Conservation (phyloP, 2,113 vertebrate species). For the Dasyurus viverrinus region DNA sequence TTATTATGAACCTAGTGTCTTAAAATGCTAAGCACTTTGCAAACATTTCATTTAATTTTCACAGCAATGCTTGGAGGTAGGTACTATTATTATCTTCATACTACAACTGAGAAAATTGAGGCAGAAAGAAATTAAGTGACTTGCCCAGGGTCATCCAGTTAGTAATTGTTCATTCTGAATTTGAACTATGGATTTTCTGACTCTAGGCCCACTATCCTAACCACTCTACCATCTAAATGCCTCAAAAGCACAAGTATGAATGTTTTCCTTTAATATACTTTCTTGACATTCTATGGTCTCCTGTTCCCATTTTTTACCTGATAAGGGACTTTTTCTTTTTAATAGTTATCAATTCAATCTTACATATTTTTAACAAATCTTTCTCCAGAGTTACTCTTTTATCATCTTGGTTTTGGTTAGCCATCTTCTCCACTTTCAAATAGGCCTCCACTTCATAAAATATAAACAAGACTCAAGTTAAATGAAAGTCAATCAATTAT, state of each 20-base stretch:
- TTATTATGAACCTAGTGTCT: not conserved
- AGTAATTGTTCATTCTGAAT: not conserved
- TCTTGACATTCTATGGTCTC: not conserved
- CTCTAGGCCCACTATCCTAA: not conserved
- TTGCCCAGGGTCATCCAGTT: not conserved
- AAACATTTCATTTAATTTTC: not conserved
- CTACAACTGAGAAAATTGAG: not conserved
- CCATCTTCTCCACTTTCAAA: too few species aligned
- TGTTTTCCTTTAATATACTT: not conserved
- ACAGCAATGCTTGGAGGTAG: not conserved
- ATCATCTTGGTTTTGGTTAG: accelerated
- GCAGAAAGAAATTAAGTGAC: not conserved
- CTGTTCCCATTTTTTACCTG: constrained; percentile 8
- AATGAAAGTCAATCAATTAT: not conserved
- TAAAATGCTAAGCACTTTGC: not conserved
- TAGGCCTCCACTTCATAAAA: not conserved
- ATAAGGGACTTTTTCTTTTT: not conserved
- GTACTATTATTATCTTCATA: not conserved
- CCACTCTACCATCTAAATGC: not conserved
- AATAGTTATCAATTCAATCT: not conserved
- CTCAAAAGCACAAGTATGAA: not conserved
- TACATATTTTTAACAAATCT: not conserved
- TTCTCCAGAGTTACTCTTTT: not conserved
- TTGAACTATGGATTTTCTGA: not conserved
- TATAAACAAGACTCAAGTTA: not conserved